Conservation (phyloP, 2,113 vertebrate species). For the Callorhinus ursinus region DNA sequence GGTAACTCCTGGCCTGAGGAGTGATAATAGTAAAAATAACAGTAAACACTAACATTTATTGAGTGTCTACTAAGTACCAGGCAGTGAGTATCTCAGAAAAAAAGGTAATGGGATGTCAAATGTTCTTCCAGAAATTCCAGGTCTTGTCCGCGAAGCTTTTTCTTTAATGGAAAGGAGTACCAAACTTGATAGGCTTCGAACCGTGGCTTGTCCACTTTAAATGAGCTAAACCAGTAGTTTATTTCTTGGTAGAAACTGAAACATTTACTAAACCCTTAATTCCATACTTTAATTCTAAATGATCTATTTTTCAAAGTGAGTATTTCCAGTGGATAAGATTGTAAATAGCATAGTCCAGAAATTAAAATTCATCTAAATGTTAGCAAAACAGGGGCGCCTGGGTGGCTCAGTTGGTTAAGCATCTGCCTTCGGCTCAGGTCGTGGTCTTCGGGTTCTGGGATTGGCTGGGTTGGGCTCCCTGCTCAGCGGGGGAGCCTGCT, state of each 20-base stretch:
- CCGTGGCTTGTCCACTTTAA: background rate
- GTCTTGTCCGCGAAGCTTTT: background rate
- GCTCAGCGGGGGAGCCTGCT: background rate
- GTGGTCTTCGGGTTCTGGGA: background rate
- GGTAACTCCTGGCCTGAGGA: background rate
- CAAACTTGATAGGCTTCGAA: background rate
- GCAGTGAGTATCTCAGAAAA: slow-evolving; percentile 3
- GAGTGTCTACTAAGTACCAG: background rate
- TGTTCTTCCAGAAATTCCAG: background rate
- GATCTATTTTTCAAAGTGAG: slow-evolving; percentile 9
- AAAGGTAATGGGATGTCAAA: background rate
- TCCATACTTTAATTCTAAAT: slow-evolving; percentile 24
- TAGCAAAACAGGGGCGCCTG: background rate
- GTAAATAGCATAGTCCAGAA: slow-evolving; percentile 23
- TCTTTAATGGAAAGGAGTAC: background rate
- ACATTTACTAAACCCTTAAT: slow-evolving; percentile 10
- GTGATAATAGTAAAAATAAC: background rate
- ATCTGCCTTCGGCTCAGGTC: background rate
- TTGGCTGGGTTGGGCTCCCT: background rate
- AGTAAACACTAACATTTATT: slow-evolving; percentile 36
- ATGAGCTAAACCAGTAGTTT: background rate
- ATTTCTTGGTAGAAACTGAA: background rate
- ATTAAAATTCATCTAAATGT: slow-evolving; percentile 30
- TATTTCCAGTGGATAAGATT: slow-evolving; percentile 38
- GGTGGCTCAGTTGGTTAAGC: background rate